These are phyloP conservation scores for Corynorhinus townsendii DNA, from an alignment of 2,113 vertebrate species.

Conservation along the genomic window DNA sequence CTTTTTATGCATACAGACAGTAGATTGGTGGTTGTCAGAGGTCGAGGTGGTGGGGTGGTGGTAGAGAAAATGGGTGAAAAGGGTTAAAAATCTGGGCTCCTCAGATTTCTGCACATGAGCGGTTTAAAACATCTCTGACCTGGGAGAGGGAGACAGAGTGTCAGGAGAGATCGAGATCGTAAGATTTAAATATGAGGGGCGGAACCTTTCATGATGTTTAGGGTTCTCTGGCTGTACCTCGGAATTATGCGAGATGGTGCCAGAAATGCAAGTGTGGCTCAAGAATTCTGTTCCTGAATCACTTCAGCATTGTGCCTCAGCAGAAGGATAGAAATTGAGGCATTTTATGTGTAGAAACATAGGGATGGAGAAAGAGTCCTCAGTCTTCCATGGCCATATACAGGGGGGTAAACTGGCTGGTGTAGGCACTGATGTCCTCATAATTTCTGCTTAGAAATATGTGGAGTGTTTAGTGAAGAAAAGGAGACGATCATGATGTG, in stretches of 20 bases:
- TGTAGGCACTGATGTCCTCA: neutral
- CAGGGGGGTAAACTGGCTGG: neutral
- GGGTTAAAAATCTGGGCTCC: neutral
- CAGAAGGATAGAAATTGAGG: neutral
- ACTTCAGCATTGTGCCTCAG: neutral
- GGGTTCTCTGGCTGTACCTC: neutral
- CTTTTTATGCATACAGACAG: neutral
- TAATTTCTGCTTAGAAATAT: neutral
- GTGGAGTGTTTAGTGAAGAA: neutral
- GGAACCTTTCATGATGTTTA: neutral
- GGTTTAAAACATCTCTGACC: neutral
- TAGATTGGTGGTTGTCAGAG: too few species aligned
- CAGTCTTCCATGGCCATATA: neutral
- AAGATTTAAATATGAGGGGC: too few species aligned
- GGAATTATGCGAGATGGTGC: neutral
- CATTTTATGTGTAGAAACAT: neutral
- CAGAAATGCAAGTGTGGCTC: neutral
- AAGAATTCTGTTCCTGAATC: neutral
- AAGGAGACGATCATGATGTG: neutral
- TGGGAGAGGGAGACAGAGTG: neutral
- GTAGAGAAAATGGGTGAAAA: neutral
- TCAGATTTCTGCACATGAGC: neutral
- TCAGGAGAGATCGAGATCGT: too few species aligned
- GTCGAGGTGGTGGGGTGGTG: neutral
- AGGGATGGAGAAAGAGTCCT: neutral